A percentile compares a stretch with the other conserved stretches of the same genome.
Evolutionary conservation across 2,113 vertebrate species (phyloP).

Genomic region (Saguinus imperator): DNA sequence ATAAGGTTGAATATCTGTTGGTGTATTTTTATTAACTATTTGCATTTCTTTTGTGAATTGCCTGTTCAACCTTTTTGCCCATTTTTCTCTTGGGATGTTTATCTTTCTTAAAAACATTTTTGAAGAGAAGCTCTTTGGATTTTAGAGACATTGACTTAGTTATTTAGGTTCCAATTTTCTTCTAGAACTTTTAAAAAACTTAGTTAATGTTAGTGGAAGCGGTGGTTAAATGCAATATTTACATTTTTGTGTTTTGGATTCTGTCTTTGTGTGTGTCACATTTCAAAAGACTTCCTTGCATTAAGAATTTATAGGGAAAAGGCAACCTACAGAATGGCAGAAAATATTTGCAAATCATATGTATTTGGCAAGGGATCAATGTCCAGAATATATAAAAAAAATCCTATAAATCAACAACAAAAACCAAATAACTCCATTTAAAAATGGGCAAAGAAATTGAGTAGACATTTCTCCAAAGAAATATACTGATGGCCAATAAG

Average conservation of each 20-base stretch:
- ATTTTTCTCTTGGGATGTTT: background rate
- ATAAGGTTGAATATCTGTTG: background rate
- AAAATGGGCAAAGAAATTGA: background rate
- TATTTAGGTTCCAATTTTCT: background rate
- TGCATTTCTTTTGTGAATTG: background rate
- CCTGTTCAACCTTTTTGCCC: background rate
- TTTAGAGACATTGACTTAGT: background rate
- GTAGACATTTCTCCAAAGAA: background rate
- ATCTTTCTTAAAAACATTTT: background rate
- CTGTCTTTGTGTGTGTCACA: background rate
- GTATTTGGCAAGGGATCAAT: background rate
- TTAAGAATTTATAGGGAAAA: constrained; percentile 46
- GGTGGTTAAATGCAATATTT: background rate
- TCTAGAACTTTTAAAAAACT: background rate
- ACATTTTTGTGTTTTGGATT: constrained; percentile 33
- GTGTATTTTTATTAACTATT: background rate
- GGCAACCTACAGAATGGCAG: background rate
- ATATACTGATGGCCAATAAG: background rate
- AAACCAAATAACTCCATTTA: background rate
- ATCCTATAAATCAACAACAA: background rate
- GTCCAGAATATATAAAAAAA: background rate
- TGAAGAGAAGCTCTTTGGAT: background rate
- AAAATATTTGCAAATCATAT: background rate
- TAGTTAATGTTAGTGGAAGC: background rate
- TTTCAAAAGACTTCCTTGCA: background rate